A percentile compares a stretch with the other conserved stretches of the same genome.
Conservation (phyloP, 2,797 vertebrate species). For the Onychomys arenicola region DNA sequence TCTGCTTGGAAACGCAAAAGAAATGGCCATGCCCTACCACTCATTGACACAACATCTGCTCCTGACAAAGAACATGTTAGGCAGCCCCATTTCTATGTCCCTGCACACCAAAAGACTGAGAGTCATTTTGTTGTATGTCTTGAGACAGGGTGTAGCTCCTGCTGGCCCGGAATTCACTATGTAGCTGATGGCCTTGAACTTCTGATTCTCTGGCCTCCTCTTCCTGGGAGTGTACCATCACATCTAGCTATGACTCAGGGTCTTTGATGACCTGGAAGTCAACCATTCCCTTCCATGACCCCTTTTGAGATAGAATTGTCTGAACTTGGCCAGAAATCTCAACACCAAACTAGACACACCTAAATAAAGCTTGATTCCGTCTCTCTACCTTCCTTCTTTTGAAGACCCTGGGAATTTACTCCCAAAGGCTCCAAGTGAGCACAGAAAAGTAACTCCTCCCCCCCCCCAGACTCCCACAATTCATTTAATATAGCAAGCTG, state of each 20-base stretch:
- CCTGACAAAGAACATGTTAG: neutral
- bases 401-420: slow-evolving; percentile 40
- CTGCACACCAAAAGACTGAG: neutral
- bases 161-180: neutral
- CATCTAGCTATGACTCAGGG: neutral
- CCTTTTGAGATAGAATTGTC: neutral
- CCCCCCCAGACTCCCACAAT: neutral
- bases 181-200: neutral
- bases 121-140: neutral
- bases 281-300: neutral
- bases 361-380: neutral
- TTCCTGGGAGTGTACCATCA: too few species aligned
- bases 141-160: neutral
- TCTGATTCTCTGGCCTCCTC: neutral
- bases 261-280: neutral
- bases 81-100: neutral
- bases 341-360: neutral
- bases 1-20: slow-evolving; percentile 9
- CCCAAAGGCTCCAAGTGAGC: neutral
- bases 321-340: slow-evolving; percentile 21
- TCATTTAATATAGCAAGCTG: slow-evolving; percentile 1
- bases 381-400: neutral
- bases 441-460: neutral
- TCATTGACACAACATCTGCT: neutral
- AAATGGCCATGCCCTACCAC: neutral